Percentiles rank a stretch among this genome's conserved stretches.
Evolutionary conservation across 1,140 invertebrate species (phyloP).

Genomic region (Drosophila watanabei): DNA sequence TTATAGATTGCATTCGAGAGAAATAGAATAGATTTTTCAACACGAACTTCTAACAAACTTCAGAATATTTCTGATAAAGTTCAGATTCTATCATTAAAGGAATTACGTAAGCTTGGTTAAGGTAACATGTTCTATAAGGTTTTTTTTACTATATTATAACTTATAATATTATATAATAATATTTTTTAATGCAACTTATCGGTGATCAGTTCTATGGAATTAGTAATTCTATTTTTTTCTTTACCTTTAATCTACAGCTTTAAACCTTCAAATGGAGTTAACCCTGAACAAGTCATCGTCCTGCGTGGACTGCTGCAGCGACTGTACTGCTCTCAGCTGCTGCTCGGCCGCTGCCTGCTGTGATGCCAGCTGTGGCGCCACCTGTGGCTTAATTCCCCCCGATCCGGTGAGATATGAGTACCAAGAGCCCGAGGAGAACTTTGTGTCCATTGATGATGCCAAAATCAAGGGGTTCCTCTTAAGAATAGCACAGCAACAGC

Average conservation of each 20-base stretch:
- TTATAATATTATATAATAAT: too few species aligned
- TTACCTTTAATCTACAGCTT: neutral
- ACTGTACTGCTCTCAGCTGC: conserved; percentile 49
- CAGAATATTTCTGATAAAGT: too few species aligned
- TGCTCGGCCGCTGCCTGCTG: conserved; percentile 56
- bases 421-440: conserved; percentile 81
- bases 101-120: too few species aligned
- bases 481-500: conserved; percentile 71
- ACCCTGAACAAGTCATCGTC: conserved; percentile 35
- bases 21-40: too few species aligned
- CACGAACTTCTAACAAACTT: too few species aligned
- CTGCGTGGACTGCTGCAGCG: conserved; percentile 65
- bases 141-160: too few species aligned
- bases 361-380: conserved; percentile 52
- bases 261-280: conserved; percentile 53
- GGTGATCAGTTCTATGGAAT: too few species aligned
- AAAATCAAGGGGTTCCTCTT: conserved; percentile 73
- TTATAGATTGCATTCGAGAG: too few species aligned
- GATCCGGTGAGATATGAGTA: conserved; percentile 66
- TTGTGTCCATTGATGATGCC: conserved; percentile 80
- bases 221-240: neutral
- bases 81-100: too few species aligned
- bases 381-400: conserved; percentile 27
- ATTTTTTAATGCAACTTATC: too few species aligned
- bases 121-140: too few species aligned